Conservation (phyloP, 2,113 vertebrate genomes). For the Rostratula benghalensis region DNA sequence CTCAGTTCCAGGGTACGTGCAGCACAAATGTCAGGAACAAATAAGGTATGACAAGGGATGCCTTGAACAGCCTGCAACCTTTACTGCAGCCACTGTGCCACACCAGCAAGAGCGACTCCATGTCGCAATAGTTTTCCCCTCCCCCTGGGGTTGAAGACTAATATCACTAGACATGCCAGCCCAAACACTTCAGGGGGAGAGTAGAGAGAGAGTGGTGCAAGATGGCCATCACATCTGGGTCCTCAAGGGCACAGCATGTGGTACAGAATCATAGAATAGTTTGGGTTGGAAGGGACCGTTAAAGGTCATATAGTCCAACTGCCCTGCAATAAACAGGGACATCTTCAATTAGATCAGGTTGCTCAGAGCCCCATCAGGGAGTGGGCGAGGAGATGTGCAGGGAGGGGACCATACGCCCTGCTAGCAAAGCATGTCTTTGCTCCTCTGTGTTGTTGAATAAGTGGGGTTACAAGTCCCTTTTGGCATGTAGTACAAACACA, state of each 20-base stretch:
- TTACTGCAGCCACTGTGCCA: not conserved
- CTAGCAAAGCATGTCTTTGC: not conserved
- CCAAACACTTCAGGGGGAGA: not conserved
- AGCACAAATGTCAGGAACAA: not conserved
- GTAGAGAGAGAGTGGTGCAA: not conserved
- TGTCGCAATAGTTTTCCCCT: not conserved
- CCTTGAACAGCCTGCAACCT: not conserved
- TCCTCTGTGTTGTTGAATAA: not conserved
- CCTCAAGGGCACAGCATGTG: not conserved
- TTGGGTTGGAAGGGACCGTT: not conserved
- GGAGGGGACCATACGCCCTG: not conserved
- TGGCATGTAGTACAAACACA: not conserved
- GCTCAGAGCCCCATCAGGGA: not conserved
- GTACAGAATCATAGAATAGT: not conserved
- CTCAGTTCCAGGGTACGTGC: not conserved
- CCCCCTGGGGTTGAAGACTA: accelerated
- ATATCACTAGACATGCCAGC: accelerated
- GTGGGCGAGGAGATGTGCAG: not conserved
- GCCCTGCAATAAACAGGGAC: not conserved
- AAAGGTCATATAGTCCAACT: not conserved
- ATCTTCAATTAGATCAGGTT: not conserved
- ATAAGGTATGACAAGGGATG: no score
- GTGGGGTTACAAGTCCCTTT: not conserved
- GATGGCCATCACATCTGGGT: not conserved
- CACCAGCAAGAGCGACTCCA: accelerated